Conservation (phyloP, 2,113 vertebrate genomes). For the Gopherus flavomarginatus region DNA sequence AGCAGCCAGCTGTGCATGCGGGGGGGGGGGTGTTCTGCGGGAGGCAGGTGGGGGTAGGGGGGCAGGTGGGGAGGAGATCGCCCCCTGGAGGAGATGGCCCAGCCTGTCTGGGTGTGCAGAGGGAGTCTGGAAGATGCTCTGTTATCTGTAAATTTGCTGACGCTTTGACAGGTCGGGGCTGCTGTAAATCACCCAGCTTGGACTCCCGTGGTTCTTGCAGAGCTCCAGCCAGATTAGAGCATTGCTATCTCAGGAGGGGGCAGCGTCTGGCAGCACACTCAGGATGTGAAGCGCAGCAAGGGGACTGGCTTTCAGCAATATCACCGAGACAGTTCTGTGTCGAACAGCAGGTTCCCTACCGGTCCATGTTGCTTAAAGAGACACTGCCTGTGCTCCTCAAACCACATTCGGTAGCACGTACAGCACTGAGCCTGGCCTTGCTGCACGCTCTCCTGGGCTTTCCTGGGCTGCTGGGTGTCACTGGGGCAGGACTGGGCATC, state of each 20-base stretch:
- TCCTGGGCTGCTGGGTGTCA: neutral
- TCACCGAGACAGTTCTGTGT: neutral
- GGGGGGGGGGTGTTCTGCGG: no score
- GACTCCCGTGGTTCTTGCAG: neutral
- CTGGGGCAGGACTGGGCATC: neutral
- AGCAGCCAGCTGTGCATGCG: no score
- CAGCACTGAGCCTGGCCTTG: neutral
- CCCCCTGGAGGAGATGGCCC: neutral
- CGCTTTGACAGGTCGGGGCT: neutral
- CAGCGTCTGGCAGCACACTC: neutral
- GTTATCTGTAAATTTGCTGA: neutral
- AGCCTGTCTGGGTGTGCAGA: neutral
- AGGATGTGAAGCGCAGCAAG: neutral
- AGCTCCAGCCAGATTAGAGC: constrained; percentile 12
- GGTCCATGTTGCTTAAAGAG: neutral
- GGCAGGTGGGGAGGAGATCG: neutral
- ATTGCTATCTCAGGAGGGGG: constrained; percentile 16
- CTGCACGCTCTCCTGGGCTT: neutral
- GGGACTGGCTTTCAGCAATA: neutral
- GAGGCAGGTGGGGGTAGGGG: no score
- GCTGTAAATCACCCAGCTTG: constrained; percentile 19
- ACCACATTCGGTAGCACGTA: neutral
- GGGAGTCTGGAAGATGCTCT: neutral
- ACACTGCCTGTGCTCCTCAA: neutral
- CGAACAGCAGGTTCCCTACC: neutral